phyloP scores from a whole-genome alignment of 2,113 vertebrate species.

The Atrichornis clamosus region DNA sequence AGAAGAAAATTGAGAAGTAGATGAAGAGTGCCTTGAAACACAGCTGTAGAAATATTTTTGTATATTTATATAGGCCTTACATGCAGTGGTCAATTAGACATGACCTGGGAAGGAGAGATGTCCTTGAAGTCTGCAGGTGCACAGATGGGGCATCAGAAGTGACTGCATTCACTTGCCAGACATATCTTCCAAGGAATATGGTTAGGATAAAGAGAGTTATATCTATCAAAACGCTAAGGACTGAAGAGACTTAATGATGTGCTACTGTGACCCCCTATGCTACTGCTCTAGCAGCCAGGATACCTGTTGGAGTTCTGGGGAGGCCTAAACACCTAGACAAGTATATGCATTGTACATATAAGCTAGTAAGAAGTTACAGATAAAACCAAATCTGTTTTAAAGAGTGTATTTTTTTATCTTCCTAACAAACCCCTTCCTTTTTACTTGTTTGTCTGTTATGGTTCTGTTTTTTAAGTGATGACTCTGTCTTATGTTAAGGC shows the following conservation, averaged over 20 bases:
- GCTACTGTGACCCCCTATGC: neutral
- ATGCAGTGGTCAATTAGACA: neutral
- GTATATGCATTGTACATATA: neutral
- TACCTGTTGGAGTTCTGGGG: neutral
- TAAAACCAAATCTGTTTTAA: neutral
- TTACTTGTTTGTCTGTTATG: neutral
- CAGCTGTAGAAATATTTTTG: neutral
- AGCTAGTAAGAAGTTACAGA: neutral
- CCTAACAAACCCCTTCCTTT: neutral
- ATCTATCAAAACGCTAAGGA: neutral
- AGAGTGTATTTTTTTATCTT: neutral
- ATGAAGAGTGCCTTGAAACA: neutral
- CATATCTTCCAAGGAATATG: neutral
- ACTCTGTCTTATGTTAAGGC: neutral
- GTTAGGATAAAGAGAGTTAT: neutral
- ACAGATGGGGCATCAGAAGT: neutral
- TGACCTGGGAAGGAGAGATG: neutral
- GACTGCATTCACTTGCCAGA: neutral
- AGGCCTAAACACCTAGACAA: neutral
- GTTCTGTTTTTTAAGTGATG: neutral
- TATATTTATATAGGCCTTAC: neutral
- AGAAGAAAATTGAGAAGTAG: neutral
- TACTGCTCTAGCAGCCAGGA: neutral
- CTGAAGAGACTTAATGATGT: neutral
- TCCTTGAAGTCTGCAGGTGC: neutral